Percentiles rank a stretch among this genome's conserved stretches.
Conservation (phyloP, 2,888 invertebrate species). For the Eledone cirrhosa region DNA sequence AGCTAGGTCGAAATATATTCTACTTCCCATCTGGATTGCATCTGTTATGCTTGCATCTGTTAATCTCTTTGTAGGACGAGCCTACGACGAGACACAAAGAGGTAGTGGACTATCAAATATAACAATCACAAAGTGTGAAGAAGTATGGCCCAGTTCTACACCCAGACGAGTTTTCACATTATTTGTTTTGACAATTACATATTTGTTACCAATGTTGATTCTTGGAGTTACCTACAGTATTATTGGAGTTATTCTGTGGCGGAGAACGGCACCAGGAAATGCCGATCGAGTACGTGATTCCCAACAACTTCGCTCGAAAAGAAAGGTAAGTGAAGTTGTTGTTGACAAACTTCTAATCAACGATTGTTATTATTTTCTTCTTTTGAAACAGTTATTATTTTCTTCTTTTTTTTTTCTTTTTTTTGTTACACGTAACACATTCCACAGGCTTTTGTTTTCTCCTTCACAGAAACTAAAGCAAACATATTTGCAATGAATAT, state of each 20-base stretch:
- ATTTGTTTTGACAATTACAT: conserved; percentile 59
- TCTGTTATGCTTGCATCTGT: conserved; percentile 65
- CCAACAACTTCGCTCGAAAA: conserved; percentile 66
- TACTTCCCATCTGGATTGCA: conserved; percentile 67
- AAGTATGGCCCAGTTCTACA: conserved; percentile 41
- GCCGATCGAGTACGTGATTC: conserved; percentile 67
- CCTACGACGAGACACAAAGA: conserved; percentile 31
- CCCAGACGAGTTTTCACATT: conserved; percentile 54
- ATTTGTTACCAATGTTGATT: conserved; percentile 67
- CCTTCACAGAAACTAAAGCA: too few species aligned
- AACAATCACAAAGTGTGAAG: conserved; percentile 45
- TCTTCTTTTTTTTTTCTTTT: too few species aligned
- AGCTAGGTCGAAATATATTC: conserved; percentile 63
- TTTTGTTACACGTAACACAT: too few species aligned
- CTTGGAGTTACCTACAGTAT: conserved; percentile 68
- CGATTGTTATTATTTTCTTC: too few species aligned
- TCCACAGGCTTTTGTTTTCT: too few species aligned
- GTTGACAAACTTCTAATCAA: too few species aligned
- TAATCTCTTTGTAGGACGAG: conserved; percentile 62
- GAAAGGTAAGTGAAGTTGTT: conserved; percentile 68
- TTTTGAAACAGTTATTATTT: too few species aligned
- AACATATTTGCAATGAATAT: too few species aligned
- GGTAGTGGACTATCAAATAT: conserved; percentile 11
- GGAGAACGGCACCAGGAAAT: conserved; percentile 68
- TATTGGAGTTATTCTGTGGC: conserved; percentile 68